phyloP scores from a whole-genome alignment of 2,113 vertebrate species.

The Heptranchias perlo region DNA sequence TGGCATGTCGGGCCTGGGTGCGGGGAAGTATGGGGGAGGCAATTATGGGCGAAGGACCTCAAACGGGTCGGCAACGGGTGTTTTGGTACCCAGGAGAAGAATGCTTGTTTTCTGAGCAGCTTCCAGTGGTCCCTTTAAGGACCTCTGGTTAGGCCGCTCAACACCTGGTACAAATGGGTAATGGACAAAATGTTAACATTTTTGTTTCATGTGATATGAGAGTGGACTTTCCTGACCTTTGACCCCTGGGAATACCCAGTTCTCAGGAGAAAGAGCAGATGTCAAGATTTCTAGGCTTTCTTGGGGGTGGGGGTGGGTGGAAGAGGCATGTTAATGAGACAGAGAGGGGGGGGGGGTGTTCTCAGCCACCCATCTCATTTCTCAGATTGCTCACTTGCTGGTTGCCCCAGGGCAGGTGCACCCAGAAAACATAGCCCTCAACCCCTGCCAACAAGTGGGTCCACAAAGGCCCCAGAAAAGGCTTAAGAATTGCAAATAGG shows the following conservation, averaged over 20 bases:
- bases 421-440: not conserved
- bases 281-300: not conserved
- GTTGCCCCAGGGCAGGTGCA: not conserved
- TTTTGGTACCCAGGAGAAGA: too few relatives aligned
- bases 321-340: not conserved
- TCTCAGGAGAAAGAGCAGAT: not conserved
- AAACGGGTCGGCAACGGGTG: not conserved
- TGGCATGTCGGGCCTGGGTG: not conserved
- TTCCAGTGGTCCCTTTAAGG: not conserved
- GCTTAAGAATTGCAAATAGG: not conserved
- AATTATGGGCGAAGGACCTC: too few relatives aligned
- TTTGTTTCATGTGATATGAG: not conserved
- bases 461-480: not conserved
- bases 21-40: too few relatives aligned
- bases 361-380: not conserved
- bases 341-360: not conserved
- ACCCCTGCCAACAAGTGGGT: not conserved
- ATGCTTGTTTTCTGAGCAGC: not conserved
- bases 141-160: not conserved
- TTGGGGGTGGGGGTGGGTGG: not conserved
- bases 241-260: not conserved
- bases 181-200: not conserved
- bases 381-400: not conserved
- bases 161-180: not conserved
- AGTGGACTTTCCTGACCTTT: not conserved